These are phyloP conservation scores for Lepus oiostolus DNA, from an alignment of 2,797 vertebrate genomes.

Conservation along the genomic window DNA sequence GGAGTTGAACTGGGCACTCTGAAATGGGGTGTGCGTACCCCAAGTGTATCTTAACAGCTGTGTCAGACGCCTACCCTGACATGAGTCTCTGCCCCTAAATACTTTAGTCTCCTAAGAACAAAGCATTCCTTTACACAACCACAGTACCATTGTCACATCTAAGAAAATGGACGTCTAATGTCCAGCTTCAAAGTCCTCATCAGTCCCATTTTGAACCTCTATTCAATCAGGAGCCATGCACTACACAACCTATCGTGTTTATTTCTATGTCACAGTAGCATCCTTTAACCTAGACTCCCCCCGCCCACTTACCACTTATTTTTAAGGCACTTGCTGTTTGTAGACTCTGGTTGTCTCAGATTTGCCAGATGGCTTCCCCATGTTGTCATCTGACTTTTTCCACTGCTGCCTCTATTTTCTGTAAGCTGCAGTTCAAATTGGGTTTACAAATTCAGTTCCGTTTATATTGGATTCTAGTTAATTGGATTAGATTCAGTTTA, in stretches of 20 bases:
- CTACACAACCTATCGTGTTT: background rate
- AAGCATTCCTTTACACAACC: background rate
- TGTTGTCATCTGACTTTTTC: background rate
- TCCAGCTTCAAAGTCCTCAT: background rate
- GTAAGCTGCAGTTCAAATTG: background rate
- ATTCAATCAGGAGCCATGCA: background rate
- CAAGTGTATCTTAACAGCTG: too few relatives aligned
- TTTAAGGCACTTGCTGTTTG: background rate
- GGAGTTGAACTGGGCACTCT: too few relatives aligned
- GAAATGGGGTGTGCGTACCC: too few relatives aligned
- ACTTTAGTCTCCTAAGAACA: background rate
- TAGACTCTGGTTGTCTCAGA: background rate
- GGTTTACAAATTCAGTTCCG: background rate
- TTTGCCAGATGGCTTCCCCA: background rate
- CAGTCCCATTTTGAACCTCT: background rate
- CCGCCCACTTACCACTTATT: fast-evolving
- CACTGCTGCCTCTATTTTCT: background rate
- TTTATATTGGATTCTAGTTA: background rate
- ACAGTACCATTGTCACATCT: background rate
- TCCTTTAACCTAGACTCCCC: background rate
- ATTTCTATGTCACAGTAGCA: background rate
- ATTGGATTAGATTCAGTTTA: background rate
- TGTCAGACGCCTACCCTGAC: background rate
- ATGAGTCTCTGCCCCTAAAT: background rate
- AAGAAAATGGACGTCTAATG: background rate